Evolutionary conservation across 2,797 vertebrate species (phyloP).

Genomic region (Parauchenoglanis ngamensis): DNA sequence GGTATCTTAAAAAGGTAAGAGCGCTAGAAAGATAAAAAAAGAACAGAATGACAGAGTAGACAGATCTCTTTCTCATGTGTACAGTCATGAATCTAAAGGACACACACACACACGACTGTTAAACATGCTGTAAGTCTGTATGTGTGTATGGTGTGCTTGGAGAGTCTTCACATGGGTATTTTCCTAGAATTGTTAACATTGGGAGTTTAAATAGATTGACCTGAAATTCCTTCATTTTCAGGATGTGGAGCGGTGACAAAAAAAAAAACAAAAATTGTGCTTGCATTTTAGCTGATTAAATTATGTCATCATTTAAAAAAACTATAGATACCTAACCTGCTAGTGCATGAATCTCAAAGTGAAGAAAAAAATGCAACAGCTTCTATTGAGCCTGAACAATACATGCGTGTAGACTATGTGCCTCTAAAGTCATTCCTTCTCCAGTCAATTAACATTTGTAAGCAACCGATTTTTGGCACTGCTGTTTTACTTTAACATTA

Average conservation of each 20-base stretch:
- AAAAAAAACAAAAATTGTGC: neutral
- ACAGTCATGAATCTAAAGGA: neutral
- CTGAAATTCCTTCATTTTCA: neutral
- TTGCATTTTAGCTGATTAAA: neutral
- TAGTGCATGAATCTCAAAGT: neutral
- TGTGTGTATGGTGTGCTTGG: slow-evolving; percentile 4
- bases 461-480: neutral
- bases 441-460: neutral
- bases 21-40: neutral
- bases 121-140: slow-evolving; percentile 25
- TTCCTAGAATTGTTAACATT: neutral
- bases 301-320: neutral
- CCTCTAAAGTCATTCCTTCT: neutral
- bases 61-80: neutral
- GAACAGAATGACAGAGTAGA: neutral
- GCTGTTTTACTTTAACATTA: neutral
- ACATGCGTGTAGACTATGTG: neutral
- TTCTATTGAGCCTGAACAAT: neutral
- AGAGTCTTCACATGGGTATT: neutral
- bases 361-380: neutral
- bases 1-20: slow-evolving; percentile 96
- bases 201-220: neutral
- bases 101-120: neutral
- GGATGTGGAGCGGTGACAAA: neutral
- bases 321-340: neutral